phyloP scores from a whole-genome alignment of 2,888 invertebrate species.

The Lasius platythorax region DNA sequence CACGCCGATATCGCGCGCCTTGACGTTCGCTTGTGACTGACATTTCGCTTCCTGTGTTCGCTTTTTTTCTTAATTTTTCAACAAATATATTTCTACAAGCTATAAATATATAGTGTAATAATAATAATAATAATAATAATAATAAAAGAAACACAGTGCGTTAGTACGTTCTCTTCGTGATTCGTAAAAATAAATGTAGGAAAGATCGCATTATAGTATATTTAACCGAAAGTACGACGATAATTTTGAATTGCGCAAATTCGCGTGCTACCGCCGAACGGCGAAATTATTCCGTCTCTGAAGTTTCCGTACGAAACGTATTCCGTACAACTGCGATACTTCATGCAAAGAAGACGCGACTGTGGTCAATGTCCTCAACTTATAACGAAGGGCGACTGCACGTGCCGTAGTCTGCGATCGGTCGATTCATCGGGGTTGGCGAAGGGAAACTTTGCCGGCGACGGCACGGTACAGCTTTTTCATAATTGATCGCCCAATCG shows the following conservation, averaged over 20 bases:
- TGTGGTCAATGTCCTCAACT: conserved; percentile 63
- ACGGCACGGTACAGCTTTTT: conserved; percentile 57
- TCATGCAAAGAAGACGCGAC: conserved; percentile 43
- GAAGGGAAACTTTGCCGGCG: conserved; percentile 63
- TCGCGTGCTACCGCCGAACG: background rate
- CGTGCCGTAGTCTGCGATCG: conserved; percentile 59
- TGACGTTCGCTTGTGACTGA: background rate
- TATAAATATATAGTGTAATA: background rate
- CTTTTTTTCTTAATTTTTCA: background rate
- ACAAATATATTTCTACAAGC: background rate
- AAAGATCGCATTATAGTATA: background rate
- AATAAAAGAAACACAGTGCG: background rate
- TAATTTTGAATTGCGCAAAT: background rate
- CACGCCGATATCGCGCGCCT: background rate
- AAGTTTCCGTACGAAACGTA: conserved; percentile 39
- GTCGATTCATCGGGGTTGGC: conserved; percentile 61
- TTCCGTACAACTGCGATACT: conserved; percentile 28
- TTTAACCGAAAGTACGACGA: background rate
- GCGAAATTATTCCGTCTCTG: conserved; percentile 25
- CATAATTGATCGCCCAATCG: conserved; percentile 75
- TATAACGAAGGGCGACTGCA: conserved; percentile 41
- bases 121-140: background rate
- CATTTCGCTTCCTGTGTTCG: background rate
- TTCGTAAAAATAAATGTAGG: background rate
- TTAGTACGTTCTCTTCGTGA: background rate